Evolutionary conservation across 2,888 invertebrate species (phyloP).

Genomic region (Choristoneura rosaceana): DNA sequence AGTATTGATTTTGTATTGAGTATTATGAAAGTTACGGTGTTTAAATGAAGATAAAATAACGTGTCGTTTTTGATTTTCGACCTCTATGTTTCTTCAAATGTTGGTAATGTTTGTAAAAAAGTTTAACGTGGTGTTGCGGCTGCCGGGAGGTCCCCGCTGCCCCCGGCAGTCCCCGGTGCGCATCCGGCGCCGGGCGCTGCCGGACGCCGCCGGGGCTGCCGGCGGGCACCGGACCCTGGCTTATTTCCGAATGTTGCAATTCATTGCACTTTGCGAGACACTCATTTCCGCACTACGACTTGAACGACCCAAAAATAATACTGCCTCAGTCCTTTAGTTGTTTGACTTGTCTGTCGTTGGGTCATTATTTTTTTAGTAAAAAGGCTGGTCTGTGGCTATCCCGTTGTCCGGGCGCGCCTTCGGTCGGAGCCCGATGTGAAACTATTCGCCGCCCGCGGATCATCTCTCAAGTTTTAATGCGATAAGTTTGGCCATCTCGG

Average conservation of each 20-base stretch:
- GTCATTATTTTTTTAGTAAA: too few relatives aligned
- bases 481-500: neutral
- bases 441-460: neutral
- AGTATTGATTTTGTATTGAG: neutral
- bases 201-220: neutral
- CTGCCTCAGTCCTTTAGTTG: neutral
- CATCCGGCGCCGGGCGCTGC: neutral
- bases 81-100: neutral
- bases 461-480: constrained; percentile 1
- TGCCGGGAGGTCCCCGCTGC: neutral
- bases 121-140: neutral
- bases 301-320: neutral
- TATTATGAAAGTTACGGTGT: neutral
- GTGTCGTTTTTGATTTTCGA: too few relatives aligned
- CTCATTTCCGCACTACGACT: neutral
- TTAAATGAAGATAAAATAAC: too few relatives aligned
- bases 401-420: neutral
- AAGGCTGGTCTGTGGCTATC: too few relatives aligned
- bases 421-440: neutral
- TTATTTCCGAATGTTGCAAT: constrained; percentile 8
- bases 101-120: neutral
- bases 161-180: neutral
- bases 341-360: neutral
- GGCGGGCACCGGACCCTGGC: neutral
- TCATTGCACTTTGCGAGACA: neutral